Percentiles rank a stretch among this genome's conserved stretches.
Conservation (phyloP, 1,140 invertebrate genomes). For the Brachionus calyciflorus region DNA sequence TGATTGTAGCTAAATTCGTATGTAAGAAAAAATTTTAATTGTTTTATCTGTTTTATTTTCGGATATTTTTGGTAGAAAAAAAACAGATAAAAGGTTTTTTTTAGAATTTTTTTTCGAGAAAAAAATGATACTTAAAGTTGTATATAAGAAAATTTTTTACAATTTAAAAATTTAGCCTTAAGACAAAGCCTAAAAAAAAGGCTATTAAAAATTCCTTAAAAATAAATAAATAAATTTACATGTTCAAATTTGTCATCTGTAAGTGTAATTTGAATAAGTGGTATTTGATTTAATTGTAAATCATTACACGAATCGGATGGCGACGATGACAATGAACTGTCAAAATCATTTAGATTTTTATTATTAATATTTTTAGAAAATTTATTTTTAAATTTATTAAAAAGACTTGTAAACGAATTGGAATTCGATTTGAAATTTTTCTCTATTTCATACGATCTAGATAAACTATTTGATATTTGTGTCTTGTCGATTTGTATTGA, state of each 20-base stretch:
- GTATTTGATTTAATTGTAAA: not conserved
- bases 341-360: not conserved
- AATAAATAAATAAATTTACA: not conserved
- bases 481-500: not conserved
- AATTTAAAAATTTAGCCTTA: too few relatives aligned
- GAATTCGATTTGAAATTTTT: not conserved
- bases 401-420: not conserved
- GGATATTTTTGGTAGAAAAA: too few relatives aligned
- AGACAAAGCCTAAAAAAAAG: too few relatives aligned
- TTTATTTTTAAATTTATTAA: constrained; percentile 27
- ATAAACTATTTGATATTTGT: not conserved
- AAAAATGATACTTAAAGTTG: too few relatives aligned
- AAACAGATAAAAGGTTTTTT: too few relatives aligned
- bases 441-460: not conserved
- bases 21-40: too few relatives aligned
- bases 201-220: too few relatives aligned
- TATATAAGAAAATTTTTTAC: too few relatives aligned
- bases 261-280: constrained; percentile 8
- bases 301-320: constrained; percentile 1
- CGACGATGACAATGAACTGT: too few relatives aligned
- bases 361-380: constrained; percentile 9
- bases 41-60: too few relatives aligned
- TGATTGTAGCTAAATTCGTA: too few relatives aligned
- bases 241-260: not conserved
- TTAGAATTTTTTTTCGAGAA: too few relatives aligned